Percentiles rank a stretch among this genome's conserved stretches.
Evolutionary conservation across 2,113 vertebrate species (phyloP).

Genomic region (Limnothrissa miodon): DNA sequence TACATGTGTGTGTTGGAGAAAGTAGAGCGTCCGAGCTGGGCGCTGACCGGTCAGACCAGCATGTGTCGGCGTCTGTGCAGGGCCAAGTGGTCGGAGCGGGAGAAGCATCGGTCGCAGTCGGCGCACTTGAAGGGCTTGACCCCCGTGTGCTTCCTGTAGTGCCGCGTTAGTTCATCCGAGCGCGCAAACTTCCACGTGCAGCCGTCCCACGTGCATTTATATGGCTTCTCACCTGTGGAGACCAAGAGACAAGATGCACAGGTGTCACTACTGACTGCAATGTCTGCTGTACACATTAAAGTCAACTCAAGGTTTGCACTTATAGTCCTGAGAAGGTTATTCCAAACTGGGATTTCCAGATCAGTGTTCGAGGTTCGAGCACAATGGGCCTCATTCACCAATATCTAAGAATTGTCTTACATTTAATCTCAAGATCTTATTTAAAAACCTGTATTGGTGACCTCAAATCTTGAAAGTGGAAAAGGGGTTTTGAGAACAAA

Average conservation of each 20-base stretch:
- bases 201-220: conserved; percentile 99
- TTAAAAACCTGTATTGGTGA: too few species aligned
- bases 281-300: too few species aligned
- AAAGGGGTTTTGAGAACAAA: too few species aligned
- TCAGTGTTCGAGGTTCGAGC: too few species aligned
- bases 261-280: neutral
- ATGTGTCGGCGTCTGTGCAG: conserved; percentile 97
- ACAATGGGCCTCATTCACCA: too few species aligned
- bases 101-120: conserved; percentile 99
- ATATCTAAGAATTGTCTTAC: too few species aligned
- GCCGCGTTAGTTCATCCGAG: conserved; percentile 97
- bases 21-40: conserved; percentile 47
- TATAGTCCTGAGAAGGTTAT: neutral
- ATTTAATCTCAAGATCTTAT: too few species aligned
- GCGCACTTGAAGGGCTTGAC: conserved; percentile 99
- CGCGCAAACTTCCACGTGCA: conserved; percentile 99
- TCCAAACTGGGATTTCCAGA: too few species aligned
- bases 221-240: conserved; percentile 93
- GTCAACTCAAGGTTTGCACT: neutral
- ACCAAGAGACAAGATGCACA: conserved; percentile 24
- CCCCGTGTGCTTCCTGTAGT: conserved; percentile 98
- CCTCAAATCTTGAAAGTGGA: too few species aligned
- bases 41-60: conserved; percentile 84
- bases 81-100: conserved; percentile 96
- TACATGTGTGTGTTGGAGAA: conserved; percentile 11